phyloP scores from a whole-genome alignment of 2,113 vertebrate genomes.

The Nothoprocta pentlandii region DNA sequence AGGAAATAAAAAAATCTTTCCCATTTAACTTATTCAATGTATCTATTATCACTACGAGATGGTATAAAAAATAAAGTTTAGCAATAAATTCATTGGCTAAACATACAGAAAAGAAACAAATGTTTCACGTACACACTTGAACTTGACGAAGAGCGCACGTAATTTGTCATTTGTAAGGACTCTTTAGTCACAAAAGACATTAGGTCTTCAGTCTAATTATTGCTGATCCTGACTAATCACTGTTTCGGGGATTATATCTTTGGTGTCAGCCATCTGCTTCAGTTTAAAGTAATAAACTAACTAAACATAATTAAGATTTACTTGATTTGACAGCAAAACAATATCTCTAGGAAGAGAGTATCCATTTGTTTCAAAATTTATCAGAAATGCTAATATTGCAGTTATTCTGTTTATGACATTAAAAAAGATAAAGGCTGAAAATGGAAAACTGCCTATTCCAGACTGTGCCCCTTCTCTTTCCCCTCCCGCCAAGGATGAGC shows the following conservation, averaged over 20 bases:
- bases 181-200: constrained; percentile 67
- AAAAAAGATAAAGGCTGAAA: not conserved
- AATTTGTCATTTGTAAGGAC: constrained; percentile 1
- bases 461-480: no score
- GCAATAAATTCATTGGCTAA: not conserved
- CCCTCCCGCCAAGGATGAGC: not conserved
- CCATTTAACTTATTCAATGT: not conserved
- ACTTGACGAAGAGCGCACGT: not conserved
- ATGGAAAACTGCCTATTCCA: not conserved
- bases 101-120: not conserved
- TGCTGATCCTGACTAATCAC: constrained; percentile 91
- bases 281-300: constrained; percentile 67
- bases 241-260: constrained; percentile 88
- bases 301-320: constrained; percentile 55
- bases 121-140: not conserved
- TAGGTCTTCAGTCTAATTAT: constrained; percentile 88
- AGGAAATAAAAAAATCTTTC: not conserved
- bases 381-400: not conserved
- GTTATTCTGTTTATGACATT: not conserved
- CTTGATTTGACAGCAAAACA: constrained; percentile 57
- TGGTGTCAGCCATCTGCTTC: constrained; percentile 91
- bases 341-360: not conserved
- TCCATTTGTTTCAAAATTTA: not conserved
- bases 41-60: not conserved
- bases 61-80: not conserved